A percentile compares a stretch with the other conserved stretches of the same genome.
Conservation (phyloP, 2,797 vertebrate species). For the Syndactyla subalaris region DNA sequence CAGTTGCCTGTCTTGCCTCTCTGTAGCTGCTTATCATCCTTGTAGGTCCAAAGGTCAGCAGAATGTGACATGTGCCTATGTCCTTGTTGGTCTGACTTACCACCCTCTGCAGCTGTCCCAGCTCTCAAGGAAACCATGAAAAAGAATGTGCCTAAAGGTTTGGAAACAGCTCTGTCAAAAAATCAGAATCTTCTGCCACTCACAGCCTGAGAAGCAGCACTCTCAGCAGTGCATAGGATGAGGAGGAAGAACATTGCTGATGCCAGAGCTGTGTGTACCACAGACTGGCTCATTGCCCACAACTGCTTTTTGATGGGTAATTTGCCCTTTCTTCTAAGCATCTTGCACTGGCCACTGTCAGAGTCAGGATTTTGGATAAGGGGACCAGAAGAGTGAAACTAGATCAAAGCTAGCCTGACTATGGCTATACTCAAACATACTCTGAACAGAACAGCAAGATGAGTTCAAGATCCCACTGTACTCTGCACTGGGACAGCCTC, state of each 20-base stretch:
- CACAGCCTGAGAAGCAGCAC: accelerated
- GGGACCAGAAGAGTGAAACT: neutral
- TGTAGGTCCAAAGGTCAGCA: neutral
- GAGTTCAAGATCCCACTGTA: neutral
- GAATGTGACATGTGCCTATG: neutral
- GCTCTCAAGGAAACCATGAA: neutral
- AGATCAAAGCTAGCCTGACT: neutral
- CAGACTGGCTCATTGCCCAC: neutral
- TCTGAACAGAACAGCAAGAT: neutral
- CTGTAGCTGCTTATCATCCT: neutral
- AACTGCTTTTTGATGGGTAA: neutral
- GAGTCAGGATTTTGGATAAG: neutral
- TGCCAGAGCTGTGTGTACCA: neutral
- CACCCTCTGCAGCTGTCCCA: neutral
- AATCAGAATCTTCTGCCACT: neutral
- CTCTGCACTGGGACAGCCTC: neutral
- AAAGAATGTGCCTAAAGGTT: neutral
- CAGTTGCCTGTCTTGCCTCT: neutral
- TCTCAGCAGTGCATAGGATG: too few species aligned
- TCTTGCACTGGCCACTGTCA: neutral
- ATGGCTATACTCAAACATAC: neutral
- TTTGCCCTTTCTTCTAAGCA: neutral
- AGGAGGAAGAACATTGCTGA: neutral
- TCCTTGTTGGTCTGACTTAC: neutral
- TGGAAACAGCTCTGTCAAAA: neutral